Evolutionary conservation across 1,140 invertebrate genomes (phyloP).

Genomic region (Drosophila watanabei): DNA sequence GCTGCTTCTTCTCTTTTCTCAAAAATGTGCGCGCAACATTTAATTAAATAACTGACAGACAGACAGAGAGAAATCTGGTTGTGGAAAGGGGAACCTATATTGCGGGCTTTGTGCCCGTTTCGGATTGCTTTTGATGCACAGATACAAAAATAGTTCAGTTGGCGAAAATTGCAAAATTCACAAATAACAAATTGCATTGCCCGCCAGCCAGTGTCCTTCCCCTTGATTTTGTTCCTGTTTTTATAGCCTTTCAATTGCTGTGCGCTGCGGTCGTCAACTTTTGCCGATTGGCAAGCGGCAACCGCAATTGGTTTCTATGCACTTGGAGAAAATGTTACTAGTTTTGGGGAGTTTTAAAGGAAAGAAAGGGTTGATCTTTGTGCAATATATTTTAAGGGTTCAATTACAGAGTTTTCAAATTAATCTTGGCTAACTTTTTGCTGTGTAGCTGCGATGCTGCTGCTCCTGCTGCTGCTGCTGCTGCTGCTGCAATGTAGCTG

Average conservation of each 20-base stretch:
- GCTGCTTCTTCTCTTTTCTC: not conserved
- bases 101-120: slow-evolving; percentile 29
- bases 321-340: not conserved
- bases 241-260: slow-evolving; percentile 56
- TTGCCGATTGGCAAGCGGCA: slow-evolving; percentile 78
- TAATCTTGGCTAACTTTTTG: no score
- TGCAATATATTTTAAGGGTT: not conserved
- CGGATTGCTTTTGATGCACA: slow-evolving; percentile 60
- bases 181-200: slow-evolving; percentile 81
- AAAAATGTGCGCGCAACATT: slow-evolving; percentile 61
- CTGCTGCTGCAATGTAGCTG: not conserved
- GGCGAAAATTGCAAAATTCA: slow-evolving; percentile 78
- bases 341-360: not conserved
- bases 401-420: not conserved
- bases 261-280: slow-evolving; percentile 71
- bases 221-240: slow-evolving; percentile 40
- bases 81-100: not conserved
- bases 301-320: slow-evolving; percentile 68
- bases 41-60: slow-evolving; percentile 72
- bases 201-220: slow-evolving; percentile 20
- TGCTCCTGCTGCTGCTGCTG: slow-evolving; percentile 1
- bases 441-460: slow-evolving; percentile 22
- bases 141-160: slow-evolving; percentile 60
- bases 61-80: slow-evolving; percentile 9
- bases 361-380: not conserved